Conservation (phyloP, 2,797 vertebrate genomes). For the Tapirus indicus region DNA sequence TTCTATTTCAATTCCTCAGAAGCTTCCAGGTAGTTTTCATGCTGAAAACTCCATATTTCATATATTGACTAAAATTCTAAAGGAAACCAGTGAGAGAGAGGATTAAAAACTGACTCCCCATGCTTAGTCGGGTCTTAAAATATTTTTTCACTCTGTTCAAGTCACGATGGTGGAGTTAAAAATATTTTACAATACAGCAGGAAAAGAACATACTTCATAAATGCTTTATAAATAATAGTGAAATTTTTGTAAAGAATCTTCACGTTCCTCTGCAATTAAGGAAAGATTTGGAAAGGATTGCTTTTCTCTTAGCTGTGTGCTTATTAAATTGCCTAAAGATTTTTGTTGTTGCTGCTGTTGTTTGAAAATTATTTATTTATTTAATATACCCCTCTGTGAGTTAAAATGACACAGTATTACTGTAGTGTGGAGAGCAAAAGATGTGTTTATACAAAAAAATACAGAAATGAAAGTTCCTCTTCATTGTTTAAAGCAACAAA, state of each 20-base stretch:
- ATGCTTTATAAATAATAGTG: constrained; percentile 22
- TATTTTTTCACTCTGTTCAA: neutral
- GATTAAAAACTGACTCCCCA: neutral
- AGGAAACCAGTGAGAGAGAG: neutral
- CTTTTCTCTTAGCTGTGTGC: neutral
- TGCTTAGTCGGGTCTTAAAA: neutral
- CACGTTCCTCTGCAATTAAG: neutral
- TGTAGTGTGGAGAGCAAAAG: neutral
- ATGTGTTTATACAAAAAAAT: neutral
- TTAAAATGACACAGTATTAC: neutral
- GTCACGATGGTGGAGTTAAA: neutral
- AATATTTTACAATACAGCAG: neutral
- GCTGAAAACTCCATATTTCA: neutral
- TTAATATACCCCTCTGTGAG: neutral
- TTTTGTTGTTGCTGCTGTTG: neutral
- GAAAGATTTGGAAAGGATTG: neutral
- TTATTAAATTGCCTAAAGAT: constrained; percentile 13
- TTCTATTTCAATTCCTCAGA: neutral
- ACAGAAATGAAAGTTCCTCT: neutral
- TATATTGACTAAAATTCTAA: neutral
- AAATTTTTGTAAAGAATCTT: neutral
- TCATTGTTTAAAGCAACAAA: neutral
- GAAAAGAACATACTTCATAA: neutral
- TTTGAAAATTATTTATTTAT: neutral
- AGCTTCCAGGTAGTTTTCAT: neutral